phyloP scores from a whole-genome alignment of 1,140 invertebrate genomes.

The Hyposmocoma kahamanoa region DNA sequence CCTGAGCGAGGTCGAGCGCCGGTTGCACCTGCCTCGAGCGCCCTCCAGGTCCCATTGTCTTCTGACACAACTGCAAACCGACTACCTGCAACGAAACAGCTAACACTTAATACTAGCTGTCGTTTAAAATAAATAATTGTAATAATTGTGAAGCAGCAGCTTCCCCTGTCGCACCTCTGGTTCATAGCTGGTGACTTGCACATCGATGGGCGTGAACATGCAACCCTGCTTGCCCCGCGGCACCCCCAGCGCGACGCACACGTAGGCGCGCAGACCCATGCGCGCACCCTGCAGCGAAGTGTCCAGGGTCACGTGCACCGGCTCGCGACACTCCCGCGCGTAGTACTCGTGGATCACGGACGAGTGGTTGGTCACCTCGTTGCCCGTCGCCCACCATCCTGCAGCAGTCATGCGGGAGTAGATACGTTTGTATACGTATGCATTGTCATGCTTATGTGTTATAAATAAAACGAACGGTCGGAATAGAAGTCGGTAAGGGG shows the following conservation, averaged over 20 bases:
- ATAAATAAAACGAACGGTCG: too few species aligned
- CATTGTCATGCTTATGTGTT: too few species aligned
- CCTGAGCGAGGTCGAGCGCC: constrained; percentile 88
- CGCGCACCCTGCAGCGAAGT: constrained; percentile 86
- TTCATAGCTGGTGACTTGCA: constrained; percentile 89
- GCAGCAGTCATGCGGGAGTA: too few species aligned
- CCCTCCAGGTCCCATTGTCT: constrained; percentile 78
- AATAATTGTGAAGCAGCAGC: too few species aligned
- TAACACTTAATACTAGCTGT: background rate
- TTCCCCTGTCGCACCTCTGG: constrained; percentile 89
- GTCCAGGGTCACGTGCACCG: constrained; percentile 95
- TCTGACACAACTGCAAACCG: constrained; percentile 85
- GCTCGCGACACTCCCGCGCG: constrained; percentile 92
- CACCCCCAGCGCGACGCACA: constrained; percentile 87
- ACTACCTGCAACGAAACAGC: constrained; percentile 73
- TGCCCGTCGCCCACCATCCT: constrained; percentile 98
- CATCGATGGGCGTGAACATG: constrained; percentile 96
- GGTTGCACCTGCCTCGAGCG: constrained; percentile 82
- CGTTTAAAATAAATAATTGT: too few species aligned
- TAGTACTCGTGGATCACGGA: constrained; percentile 99
- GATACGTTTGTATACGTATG: too few species aligned
- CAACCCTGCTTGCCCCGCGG: constrained; percentile 93
- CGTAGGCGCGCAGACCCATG: constrained; percentile 94
- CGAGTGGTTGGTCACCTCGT: constrained; percentile 96
- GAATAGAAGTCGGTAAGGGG: too few species aligned